A percentile compares a stretch with the other conserved stretches of the same genome.
These are phyloP conservation scores for Saccopteryx leptura DNA, from an alignment of 2,113 vertebrate genomes.

Conservation along the genomic window DNA sequence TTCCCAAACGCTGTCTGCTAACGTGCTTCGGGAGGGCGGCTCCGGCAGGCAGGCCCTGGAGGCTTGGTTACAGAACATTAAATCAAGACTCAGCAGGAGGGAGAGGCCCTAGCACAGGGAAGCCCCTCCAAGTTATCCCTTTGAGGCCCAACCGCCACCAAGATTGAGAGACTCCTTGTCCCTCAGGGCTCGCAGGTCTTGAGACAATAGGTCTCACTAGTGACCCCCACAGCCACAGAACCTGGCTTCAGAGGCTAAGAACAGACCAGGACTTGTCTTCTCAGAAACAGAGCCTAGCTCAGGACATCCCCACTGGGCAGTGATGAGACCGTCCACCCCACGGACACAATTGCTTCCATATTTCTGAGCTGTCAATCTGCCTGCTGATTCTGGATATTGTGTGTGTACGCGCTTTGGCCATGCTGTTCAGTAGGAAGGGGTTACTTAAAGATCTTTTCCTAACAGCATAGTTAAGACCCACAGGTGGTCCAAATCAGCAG, in stretches of 20 bases:
- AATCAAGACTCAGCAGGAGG: neutral
- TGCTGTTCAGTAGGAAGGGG: neutral
- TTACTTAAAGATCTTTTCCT: neutral
- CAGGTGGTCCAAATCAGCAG: neutral
- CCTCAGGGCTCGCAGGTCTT: conserved; percentile 22
- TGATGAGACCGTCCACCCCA: accelerated
- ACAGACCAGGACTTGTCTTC: neutral
- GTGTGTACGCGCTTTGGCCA: neutral
- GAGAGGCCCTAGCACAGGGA: neutral
- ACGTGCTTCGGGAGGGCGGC: neutral
- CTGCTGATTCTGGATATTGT: neutral
- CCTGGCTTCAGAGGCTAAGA: neutral
- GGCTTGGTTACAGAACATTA: neutral
- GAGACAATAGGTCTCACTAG: accelerated
- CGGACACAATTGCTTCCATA: accelerated
- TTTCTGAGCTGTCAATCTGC: neutral
- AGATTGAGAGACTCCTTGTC: neutral
- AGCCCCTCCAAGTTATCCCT: neutral
- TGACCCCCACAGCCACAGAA: neutral
- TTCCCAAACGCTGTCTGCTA: conserved; percentile 56
- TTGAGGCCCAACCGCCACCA: neutral
- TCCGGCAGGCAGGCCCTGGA: neutral
- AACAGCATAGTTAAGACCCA: neutral
- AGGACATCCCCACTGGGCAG: neutral
- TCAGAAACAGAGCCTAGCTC: neutral